Evolutionary conservation across 2,113 vertebrate species (phyloP).

Genomic region (Pica pica): DNA sequence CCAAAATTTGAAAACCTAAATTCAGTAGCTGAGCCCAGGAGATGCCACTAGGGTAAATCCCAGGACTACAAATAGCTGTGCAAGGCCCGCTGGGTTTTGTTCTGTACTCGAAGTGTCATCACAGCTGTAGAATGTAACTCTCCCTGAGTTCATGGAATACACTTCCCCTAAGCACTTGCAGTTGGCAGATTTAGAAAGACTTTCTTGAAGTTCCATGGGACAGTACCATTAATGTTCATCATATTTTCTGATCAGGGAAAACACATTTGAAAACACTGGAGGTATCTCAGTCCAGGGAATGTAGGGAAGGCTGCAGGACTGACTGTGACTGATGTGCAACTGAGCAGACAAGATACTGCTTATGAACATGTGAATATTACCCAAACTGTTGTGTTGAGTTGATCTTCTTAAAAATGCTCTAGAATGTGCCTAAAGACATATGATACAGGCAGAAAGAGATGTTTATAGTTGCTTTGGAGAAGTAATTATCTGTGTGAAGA

Average conservation of each 20-base stretch:
- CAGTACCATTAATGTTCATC: not conserved
- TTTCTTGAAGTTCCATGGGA: not conserved
- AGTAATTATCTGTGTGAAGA: not conserved
- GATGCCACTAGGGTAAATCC: not conserved
- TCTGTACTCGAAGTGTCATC: not conserved
- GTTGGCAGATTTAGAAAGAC: not conserved
- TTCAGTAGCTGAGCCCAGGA: not conserved
- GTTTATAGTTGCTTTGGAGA: not conserved
- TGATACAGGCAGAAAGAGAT: not conserved
- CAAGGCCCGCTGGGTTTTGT: not conserved
- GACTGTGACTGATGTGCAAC: not conserved
- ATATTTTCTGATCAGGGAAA: not conserved
- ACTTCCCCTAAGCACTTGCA: not conserved
- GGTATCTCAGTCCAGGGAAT: not conserved
- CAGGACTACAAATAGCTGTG: not conserved
- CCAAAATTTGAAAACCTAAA: not conserved
- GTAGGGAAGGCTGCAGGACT: not conserved
- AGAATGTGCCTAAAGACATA: not conserved
- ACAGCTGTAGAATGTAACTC: not conserved
- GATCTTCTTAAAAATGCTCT: not conserved
- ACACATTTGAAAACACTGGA: not conserved
- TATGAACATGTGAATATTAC: not conserved
- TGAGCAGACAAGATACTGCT: not conserved
- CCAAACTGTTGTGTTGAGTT: not conserved
- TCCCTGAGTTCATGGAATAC: not conserved